Evolutionary conservation across 2,797 vertebrate species (phyloP), one percentile per base, ranked within the genome.

Genomic region (Distichodus sexfasciatus): DNA sequence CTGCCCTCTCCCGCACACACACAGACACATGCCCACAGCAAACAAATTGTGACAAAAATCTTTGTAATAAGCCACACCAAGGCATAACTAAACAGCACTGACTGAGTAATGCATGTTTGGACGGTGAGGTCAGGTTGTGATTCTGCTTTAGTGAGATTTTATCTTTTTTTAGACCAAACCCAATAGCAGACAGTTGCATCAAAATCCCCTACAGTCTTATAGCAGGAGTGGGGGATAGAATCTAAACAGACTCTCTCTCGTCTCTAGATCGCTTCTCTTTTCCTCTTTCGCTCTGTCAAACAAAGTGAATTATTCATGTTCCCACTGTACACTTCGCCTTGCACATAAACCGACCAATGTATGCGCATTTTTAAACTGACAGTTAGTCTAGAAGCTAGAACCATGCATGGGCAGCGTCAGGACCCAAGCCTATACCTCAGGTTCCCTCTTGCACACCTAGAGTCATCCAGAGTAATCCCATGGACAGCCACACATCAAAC

Each of bases 251-350:
- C 29, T 44, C 19, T 14, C n/a, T 4, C 54, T 57, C 60, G 9
- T 23, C 40, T 65, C 69, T 71, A 55, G 40, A 58, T 28, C 44
- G 7, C 66, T 65, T 68, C 63, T 57, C 55, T 21, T 60, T 35
- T 67, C 50, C 69, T 67, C 59, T 67, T 64, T 69, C 64, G 43
- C 58, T 61, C 71, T 62, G 72, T 77, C 65, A 77, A 77, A 76
- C 75, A 66, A 74, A 75, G 78, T 77, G 51, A 76, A 80, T 80
- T 77, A 80, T 80, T 80, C 72, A 80, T 79, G 72, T 67, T 65
- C 36, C 23, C 36, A 66, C 65, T 57, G 65, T 72, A 72, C 69
- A 72, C 72, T 46, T 51, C 9, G 60, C 55, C 63, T 66, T 47
- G 43, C 50, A 3, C 54, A 70, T 57, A 71, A 74, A 74, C 76